A percentile compares a stretch with the other conserved stretches of the same genome.
phyloP scores from a whole-genome alignment of 2,888 invertebrate genomes.

The Proisotoma minuta region DNA sequence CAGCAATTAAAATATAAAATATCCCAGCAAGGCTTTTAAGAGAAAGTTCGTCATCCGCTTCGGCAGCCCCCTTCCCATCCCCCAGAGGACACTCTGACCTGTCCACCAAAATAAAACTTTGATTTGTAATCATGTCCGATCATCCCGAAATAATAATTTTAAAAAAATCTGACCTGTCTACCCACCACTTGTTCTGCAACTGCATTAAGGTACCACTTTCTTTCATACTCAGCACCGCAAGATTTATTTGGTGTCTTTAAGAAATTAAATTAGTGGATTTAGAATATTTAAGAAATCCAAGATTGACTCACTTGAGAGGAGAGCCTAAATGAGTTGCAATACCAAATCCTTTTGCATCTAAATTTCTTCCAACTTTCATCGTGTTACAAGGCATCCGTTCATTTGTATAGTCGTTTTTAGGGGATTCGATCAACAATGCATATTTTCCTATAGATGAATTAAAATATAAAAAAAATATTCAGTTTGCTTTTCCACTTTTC shows the following conservation, averaged over 20 bases:
- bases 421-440: slow-evolving; percentile 66
- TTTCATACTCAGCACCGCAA: slow-evolving; percentile 82
- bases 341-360: slow-evolving; percentile 61
- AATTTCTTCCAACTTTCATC: slow-evolving; percentile 62
- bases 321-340: slow-evolving; percentile 89
- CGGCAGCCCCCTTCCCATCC: slow-evolving; percentile 28
- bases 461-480: too few species aligned
- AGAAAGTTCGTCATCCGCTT: slow-evolving; percentile 70
- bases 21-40: slow-evolving; percentile 98
- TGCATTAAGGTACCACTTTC: slow-evolving; percentile 88
- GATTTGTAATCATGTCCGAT: too few species aligned
- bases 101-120: too few species aligned
- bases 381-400: slow-evolving; percentile 90
- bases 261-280: too few species aligned
- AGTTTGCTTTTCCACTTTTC: too few species aligned
- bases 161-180: slow-evolving; percentile 71
- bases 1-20: slow-evolving; percentile 95
- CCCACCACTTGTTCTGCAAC: slow-evolving; percentile 94
- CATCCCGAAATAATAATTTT: too few species aligned
- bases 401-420: slow-evolving; percentile 74
- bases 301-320: slow-evolving; percentile 70
- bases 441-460: too few species aligned
- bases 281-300: too few species aligned
- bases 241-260: slow-evolving; percentile 90
- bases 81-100: slow-evolving; percentile 50